Percentiles rank a stretch among this genome's conserved stretches.
These are phyloP conservation scores for Tipula lateralis DNA, from an alignment of 2,888 invertebrate species.

Conservation along the genomic window DNA sequence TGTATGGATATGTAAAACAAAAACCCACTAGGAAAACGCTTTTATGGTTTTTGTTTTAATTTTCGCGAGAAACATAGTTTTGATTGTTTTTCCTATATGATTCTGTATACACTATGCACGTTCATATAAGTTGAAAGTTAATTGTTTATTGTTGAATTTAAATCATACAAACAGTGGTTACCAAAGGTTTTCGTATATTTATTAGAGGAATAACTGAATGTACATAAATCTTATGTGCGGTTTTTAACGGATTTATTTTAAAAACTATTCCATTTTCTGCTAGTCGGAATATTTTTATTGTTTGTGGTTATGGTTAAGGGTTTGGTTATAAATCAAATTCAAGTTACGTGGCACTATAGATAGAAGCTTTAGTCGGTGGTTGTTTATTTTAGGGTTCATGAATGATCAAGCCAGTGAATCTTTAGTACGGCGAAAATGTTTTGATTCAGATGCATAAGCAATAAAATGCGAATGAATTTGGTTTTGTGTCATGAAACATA, in stretches of 20 bases:
- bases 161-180: background rate
- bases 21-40: background rate
- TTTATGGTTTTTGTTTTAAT: background rate
- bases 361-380: too few species aligned
- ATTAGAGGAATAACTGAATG: background rate
- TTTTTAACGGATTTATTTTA: background rate
- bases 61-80: background rate
- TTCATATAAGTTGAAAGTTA: background rate
- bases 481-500: too few species aligned
- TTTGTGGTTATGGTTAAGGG: background rate
- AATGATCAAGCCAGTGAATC: too few species aligned
- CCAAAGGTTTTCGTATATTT: background rate
- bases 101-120: background rate
- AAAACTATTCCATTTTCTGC: background rate
- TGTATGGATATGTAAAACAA: background rate
- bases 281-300: background rate
- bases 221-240: background rate
- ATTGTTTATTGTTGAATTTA: background rate
- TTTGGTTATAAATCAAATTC: background rate
- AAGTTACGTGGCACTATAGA: too few species aligned
- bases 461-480: too few species aligned
- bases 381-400: too few species aligned
- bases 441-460: too few species aligned
- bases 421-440: too few species aligned
- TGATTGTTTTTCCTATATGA: background rate